A percentile compares a stretch with the other conserved stretches of the same genome.
Evolutionary conservation across 64 coral and sea anemone genomes (phyloP).

Genomic region (Exaiptasia diaphana): DNA sequence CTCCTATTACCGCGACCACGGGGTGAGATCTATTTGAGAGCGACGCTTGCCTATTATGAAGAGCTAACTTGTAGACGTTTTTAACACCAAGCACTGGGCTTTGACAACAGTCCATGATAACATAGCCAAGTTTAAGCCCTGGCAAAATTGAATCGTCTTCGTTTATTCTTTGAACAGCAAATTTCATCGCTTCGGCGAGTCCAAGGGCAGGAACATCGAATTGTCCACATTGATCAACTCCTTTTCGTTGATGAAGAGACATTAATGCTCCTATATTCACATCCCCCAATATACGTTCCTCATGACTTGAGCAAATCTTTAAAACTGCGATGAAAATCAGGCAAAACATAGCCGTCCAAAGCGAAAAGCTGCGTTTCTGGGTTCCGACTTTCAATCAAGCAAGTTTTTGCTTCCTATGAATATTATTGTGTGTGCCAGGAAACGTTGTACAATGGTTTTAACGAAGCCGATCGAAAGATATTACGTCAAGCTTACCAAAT

Average conservation of each 20-base stretch:
- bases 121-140: neutral
- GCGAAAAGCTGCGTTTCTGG: too few species aligned
- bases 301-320: too few species aligned
- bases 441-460: too few species aligned
- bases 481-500: too few species aligned
- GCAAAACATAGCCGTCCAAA: too few species aligned
- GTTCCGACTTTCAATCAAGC: too few species aligned
- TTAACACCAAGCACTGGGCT: neutral
- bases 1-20: neutral
- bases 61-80: neutral
- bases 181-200: neutral
- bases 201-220: slow-evolving; percentile 13
- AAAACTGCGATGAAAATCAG: too few species aligned
- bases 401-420: too few species aligned
- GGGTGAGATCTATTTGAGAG: neutral
- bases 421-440: too few species aligned
- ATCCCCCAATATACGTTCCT: neutral
- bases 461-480: too few species aligned
- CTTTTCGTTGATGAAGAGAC: slow-evolving; percentile 12
- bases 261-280: neutral
- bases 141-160: neutral
- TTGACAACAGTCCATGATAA: slow-evolving; percentile 3
- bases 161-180: neutral
- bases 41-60: neutral
- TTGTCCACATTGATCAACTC: neutral